Evolutionary conservation across 2,888 invertebrate genomes (phyloP).

Genomic region (Tetropium fuscum): DNA sequence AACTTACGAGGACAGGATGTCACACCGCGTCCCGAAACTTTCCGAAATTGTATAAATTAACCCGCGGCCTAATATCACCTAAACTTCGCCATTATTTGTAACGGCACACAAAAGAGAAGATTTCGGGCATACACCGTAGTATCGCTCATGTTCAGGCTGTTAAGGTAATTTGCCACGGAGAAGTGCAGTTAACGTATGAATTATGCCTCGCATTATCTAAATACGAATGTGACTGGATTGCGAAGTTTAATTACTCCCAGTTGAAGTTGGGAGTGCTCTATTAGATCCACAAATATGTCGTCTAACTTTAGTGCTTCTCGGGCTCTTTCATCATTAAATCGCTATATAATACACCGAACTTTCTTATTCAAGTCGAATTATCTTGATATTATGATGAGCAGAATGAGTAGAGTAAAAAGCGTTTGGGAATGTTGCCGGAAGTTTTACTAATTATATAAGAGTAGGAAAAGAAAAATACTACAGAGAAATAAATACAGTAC

Average conservation of each 20-base stretch:
- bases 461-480: no score
- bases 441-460: no score
- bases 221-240: conserved; percentile 41
- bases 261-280: conserved; percentile 41
- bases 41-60: conserved; percentile 9
- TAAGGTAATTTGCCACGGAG: conserved; percentile 34
- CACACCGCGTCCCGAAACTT: neutral
- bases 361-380: neutral
- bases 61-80: conserved; percentile 4
- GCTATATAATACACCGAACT: conserved; percentile 1
- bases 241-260: conserved; percentile 42
- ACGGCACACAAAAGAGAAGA: conserved; percentile 5
- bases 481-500: no score
- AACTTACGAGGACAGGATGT: neutral
- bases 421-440: no score
- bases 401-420: no score
- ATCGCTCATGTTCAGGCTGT: conserved; percentile 43
- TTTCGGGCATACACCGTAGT: conserved; percentile 20
- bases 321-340: neutral
- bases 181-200: conserved; percentile 40
- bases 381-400: neutral
- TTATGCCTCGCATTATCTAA: conserved; percentile 38
- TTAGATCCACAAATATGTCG: conserved; percentile 43
- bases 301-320: conserved; percentile 31
- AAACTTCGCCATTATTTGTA: conserved; percentile 3